These are phyloP conservation scores for Alitta virens DNA, from an alignment of 2,888 invertebrate genomes.

Conservation along the genomic window DNA sequence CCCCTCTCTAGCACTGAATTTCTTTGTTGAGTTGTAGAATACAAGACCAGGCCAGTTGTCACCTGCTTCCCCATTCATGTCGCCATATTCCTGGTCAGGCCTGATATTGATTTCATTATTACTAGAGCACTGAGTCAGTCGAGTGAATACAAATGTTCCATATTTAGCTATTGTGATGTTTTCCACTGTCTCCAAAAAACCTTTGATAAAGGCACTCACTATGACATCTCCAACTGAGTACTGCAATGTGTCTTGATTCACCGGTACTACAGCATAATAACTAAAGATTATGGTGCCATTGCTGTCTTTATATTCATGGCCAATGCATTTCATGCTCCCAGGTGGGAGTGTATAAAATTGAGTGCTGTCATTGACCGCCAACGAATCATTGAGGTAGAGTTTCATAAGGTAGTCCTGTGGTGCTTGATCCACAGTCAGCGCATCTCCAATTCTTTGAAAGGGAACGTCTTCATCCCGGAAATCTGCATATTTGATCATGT, in stretches of 20 bases:
- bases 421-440: not conserved
- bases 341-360: not conserved
- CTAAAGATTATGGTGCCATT: not conserved
- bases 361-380: not conserved
- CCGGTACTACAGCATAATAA: not conserved
- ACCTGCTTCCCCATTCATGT: not conserved
- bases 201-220: not conserved
- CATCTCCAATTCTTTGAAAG: not conserved
- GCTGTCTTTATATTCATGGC: not conserved
- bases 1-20: no score
- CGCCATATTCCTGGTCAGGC: not conserved
- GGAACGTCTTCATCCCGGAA: not conserved
- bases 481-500: slow-evolving; percentile 2
- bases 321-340: not conserved
- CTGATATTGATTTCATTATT: not conserved
- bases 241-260: not conserved
- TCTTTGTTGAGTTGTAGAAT: not conserved
- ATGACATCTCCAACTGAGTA: not conserved
- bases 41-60: slow-evolving; percentile 6
- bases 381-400: not conserved
- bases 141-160: not conserved
- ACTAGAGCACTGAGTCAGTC: not conserved
- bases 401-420: not conserved
- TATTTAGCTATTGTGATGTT: not conserved
- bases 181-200: not conserved